phyloP scores from a whole-genome alignment of 2,888 invertebrate species.

The Stegana nigrithorax region DNA sequence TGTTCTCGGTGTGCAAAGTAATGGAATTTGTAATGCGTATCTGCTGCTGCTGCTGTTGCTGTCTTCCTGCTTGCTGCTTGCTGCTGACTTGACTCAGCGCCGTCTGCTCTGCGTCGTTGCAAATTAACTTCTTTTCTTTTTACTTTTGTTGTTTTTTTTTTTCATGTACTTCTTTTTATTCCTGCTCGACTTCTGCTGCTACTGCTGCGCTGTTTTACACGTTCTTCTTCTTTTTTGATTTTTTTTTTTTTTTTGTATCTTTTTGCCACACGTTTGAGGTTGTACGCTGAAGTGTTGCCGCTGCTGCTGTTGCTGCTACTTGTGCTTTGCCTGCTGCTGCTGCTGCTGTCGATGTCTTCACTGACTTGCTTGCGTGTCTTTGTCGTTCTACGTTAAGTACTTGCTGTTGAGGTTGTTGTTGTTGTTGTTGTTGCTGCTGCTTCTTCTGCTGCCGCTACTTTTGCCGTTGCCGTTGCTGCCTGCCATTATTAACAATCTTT shows the following conservation, averaged over 20 bases:
- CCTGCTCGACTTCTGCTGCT: not conserved
- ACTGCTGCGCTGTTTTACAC: conserved; percentile 11
- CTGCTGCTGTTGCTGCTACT: conserved; percentile 10
- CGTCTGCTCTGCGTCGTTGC: conserved; percentile 39
- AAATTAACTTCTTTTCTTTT: conserved; percentile 52
- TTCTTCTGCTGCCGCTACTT: not conserved
- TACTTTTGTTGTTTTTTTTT: conserved; percentile 18
- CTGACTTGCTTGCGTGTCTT: not conserved
- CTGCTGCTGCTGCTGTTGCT: not conserved
- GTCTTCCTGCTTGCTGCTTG: conserved; percentile 3
- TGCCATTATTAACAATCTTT: conserved; percentile 61
- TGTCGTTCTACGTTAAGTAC: not conserved
- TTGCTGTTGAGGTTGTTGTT: not conserved
- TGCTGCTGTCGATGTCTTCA: not conserved
- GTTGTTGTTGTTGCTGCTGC: not conserved
- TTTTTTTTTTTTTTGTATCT: conserved; percentile 20
- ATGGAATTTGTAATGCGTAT: conserved; percentile 57
- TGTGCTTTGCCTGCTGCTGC: conserved; percentile 8
- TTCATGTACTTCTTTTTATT: conserved; percentile 19
- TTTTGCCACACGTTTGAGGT: conserved; percentile 20
- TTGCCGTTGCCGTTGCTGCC: conserved; percentile 43
- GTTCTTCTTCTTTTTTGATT: conserved; percentile 26
- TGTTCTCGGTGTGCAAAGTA: conserved; percentile 60
- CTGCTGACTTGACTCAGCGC: conserved; percentile 14
- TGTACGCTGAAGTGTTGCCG: conserved; percentile 18